Evolutionary conservation across 2,113 vertebrate genomes (phyloP), one percentile per base, ranked within the genome.

Genomic region (Grallaria varia): DNA sequence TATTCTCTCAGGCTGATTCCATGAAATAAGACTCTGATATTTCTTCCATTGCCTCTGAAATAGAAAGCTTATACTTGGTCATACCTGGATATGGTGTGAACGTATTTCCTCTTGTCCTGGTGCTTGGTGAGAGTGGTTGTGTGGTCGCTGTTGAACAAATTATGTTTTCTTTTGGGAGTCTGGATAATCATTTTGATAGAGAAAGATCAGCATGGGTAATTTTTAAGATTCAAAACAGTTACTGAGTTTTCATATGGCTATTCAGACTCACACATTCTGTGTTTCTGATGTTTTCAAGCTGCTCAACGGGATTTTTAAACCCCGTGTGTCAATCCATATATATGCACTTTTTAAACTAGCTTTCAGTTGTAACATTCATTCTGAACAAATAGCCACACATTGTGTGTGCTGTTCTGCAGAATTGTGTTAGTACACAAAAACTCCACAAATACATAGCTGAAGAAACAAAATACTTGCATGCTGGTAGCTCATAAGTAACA

Each of bases 31-130:
- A 83, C 71, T 69, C 37, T 87, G 25, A 1, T 69, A 20, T 28
- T 73, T 88, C 50, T 80, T 80, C 45, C 0, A 0, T 45, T 89
- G 42, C 56, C 37, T 50, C 49, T 62, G 63, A 72, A 92, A 27
- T 11, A 40, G 47, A 77, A 83, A 53, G 23, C 28, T 66, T 19
- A 16, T 28, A 11, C 18, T 55, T 80, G 27, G 39, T 72, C 60
- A 40, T 88, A 63, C 11, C 23, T 27, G 28, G 55, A 17, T 16
- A 25, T 30, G 53, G 31, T 15, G 47, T 56, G 24, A 25, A 44
- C 0, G 0, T 49, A 8, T 20, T 47, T 10, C 10, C 37, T 80
- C 52, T 44, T 1, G 2, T 59, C 31, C 42, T 52, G 49, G 21
- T 67, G 50, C 37, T 52, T 89, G 28, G 19, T 73, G 60, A 79